phyloP scores from a whole-genome alignment of 2,797 vertebrate species.

The Rhincodon typus region DNA sequence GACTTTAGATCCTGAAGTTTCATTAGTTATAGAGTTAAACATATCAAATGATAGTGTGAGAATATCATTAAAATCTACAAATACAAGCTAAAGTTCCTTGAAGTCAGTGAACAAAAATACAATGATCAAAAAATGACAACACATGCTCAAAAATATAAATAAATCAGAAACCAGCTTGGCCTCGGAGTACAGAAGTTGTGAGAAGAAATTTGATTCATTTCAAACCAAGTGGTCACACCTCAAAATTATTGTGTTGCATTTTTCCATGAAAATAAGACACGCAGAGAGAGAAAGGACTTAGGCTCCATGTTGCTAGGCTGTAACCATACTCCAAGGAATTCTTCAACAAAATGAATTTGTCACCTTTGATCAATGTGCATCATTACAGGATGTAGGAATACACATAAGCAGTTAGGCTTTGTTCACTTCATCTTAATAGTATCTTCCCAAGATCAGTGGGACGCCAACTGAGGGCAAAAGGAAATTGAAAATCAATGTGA shows the following conservation, averaged over 20 bases:
- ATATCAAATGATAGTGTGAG: neutral
- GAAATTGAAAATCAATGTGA: neutral
- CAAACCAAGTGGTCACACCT: neutral
- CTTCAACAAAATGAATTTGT: conserved; percentile 12
- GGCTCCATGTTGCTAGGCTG: neutral
- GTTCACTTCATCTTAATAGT: neutral
- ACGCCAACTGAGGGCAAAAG: neutral
- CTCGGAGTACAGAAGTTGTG: neutral
- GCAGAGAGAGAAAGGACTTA: neutral
- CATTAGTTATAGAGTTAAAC: neutral
- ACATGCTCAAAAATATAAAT: neutral
- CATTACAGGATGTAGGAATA: neutral
- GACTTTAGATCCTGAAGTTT: neutral
- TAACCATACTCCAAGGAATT: neutral
- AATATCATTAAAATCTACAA: neutral
- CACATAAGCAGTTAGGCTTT: neutral
- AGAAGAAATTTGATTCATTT: neutral
- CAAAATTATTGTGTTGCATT: neutral
- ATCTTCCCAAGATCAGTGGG: neutral
- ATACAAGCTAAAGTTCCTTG: neutral
- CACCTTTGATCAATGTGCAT: neutral
- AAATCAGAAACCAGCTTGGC: neutral
- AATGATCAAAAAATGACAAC: neutral
- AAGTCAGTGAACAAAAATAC: neutral
- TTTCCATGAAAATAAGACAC: neutral